Evolutionary conservation across 2,888 invertebrate genomes (phyloP).

Genomic region (Eupsilia transversa): DNA sequence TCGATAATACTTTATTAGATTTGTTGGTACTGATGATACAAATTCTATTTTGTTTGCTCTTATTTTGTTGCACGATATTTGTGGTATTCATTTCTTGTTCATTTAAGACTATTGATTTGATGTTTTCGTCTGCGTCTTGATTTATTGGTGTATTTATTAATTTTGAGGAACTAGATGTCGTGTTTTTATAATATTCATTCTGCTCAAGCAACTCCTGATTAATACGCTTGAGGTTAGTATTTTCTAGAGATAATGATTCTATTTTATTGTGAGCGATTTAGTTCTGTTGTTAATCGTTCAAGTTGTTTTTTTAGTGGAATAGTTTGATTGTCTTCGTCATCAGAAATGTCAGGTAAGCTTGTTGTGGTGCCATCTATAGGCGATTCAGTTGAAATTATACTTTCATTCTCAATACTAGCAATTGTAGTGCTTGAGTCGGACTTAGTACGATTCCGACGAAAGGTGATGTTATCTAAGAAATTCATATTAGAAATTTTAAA

Average conservation of each 20-base stretch:
- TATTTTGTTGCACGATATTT: not conserved
- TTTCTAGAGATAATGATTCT: not conserved
- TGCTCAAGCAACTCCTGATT: conserved; percentile 9
- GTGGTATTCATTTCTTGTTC: not conserved
- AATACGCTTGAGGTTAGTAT: not conserved
- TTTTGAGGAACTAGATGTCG: not conserved
- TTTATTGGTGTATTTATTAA: not conserved
- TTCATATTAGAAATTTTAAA: too few species aligned
- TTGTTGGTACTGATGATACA: conserved; percentile 3
- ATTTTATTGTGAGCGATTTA: conserved; percentile 2
- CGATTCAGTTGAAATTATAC: too few species aligned
- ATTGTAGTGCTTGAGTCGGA: too few species aligned
- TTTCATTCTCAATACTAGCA: too few species aligned
- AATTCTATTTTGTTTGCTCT: conserved; percentile 6
- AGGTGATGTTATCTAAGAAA: too few species aligned
- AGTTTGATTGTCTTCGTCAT: not conserved
- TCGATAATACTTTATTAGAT: conserved; percentile 7
- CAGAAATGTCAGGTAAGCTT: conserved; percentile 2
- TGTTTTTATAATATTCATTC: too few species aligned
- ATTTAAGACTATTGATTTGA: not conserved
- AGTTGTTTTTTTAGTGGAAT: conserved; percentile 5
- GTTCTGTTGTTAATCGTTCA: not conserved
- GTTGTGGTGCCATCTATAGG: too few species aligned
- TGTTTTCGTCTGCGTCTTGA: not conserved
- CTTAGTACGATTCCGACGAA: too few species aligned